A percentile compares a stretch with the other conserved stretches of the same genome.
Evolutionary conservation across 2,888 invertebrate genomes (phyloP).

Genomic region (Andrena hattorfiana): DNA sequence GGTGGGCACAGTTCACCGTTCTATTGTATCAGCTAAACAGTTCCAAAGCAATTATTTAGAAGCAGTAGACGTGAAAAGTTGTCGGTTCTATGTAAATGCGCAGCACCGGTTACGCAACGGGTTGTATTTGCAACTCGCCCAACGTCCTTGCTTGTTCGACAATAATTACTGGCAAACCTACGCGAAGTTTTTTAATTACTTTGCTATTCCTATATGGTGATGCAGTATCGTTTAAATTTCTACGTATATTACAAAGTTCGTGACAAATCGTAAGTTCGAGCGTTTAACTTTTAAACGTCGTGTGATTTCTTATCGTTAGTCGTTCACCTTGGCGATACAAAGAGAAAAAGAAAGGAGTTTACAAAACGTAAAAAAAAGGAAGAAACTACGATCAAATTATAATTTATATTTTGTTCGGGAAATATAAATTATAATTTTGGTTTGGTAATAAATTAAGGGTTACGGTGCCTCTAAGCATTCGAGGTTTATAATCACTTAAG

Average conservation of each 20-base stretch:
- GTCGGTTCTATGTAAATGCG: constrained; percentile 28
- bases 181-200: constrained; percentile 7
- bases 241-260: not conserved
- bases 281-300: not conserved
- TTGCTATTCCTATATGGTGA: not conserved
- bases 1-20: constrained; percentile 19
- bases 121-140: constrained; percentile 13
- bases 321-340: not conserved
- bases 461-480: constrained; percentile 22
- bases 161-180: constrained; percentile 16
- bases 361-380: constrained; percentile 9
- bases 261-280: not conserved
- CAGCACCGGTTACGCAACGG: constrained; percentile 17
- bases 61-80: constrained; percentile 30
- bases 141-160: not conserved
- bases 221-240: not conserved
- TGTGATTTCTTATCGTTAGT: constrained; percentile 2
- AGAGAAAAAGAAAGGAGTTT: not conserved
- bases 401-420: constrained; percentile 19
- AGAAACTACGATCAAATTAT: constrained; percentile 27
- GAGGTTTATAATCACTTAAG: constrained; percentile 39
- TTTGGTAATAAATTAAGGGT: constrained; percentile 47
- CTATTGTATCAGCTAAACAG: constrained; percentile 28
- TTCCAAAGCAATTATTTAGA: constrained; percentile 43
- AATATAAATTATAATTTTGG: constrained; percentile 43